Percentiles rank a stretch among this genome's conserved stretches.
These are phyloP conservation scores for Chloebia gouldiae DNA, from an alignment of 2,113 vertebrate species.

Conservation along the genomic window DNA sequence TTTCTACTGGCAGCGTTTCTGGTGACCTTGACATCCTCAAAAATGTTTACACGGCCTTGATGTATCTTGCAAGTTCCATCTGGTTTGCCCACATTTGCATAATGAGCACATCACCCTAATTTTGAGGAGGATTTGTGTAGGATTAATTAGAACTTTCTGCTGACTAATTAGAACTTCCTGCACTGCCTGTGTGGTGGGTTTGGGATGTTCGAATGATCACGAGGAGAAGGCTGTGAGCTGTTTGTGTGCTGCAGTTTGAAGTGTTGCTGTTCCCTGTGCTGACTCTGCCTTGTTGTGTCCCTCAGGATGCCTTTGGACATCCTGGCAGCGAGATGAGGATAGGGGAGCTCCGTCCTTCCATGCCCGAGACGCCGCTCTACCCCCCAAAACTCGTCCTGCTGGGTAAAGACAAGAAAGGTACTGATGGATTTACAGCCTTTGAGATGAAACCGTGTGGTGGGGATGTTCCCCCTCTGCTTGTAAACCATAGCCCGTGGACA, in stretches of 20 bases:
- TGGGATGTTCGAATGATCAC: accelerated
- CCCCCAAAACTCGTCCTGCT: slow-evolving; percentile 97
- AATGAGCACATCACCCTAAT: not conserved
- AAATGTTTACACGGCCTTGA: not conserved
- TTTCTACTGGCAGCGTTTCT: not conserved
- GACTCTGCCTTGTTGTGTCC: slow-evolving; percentile 54
- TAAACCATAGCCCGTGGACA: accelerated
- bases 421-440: not conserved
- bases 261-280: not conserved
- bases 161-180: not conserved
- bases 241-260: not conserved
- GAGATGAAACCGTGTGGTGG: not conserved
- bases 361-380: slow-evolving; percentile 95
- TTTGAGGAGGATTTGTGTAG: not conserved
- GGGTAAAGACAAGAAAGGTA: slow-evolving; percentile 99
- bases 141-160: not conserved
- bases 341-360: slow-evolving; percentile 95
- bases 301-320: slow-evolving; percentile 93
- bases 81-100: not conserved
- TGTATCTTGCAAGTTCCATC: not conserved
- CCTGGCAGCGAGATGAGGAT: slow-evolving; percentile 97
- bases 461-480: not conserved
- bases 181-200: not conserved
- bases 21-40: not conserved
- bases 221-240: not conserved